Base-by-base conservation (phyloP, 2,888 invertebrate species). In the Tinea pellionella region DNA sequence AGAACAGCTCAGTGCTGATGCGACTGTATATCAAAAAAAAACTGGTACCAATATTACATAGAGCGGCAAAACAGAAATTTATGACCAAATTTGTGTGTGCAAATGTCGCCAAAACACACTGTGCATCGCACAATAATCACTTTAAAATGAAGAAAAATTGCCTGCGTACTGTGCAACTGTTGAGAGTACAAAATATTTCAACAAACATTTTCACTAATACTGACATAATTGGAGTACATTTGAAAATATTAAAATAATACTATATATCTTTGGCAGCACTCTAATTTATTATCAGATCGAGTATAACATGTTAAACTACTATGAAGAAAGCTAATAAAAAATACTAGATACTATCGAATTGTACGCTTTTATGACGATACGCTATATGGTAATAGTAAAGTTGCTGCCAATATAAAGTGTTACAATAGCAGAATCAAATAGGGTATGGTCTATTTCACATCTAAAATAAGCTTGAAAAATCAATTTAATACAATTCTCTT, bases 401-500 rank as follows among this genome's bases (percentile, higher is more conserved):
- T n/a, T n/a, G n/a, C n/a, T n/a, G n/a, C n/a, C n/a, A n/a, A n/a
- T n/a, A n/a, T 24, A 47, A 15, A 13, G 47, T 15, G 15, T 16
- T 2, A 47, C 47, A 47, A 47, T 47, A 47, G 47, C 47, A 9
- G 15, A 47, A 47, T n/a, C 9, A 47, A 47, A 15, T 15, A n/a
- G 47, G 47, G 47, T 24, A 32, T 32, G 32, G 32, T 13, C 32
- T 57, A 57, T 57, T 57, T 57, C 32, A 57, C 32, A 57, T 57
- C 32, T 13, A 57, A 65, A 68, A 66, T 69, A 64, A 70, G 67
- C 69, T 65, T 65, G 68, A 68, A 69, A 75, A 72, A 69, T 71
- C 69, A 72, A 72, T 71, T 71, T 73, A 71, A 65, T 51, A 41
- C 19, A 53, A 66, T 67, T 68, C 63, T 74, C 71, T 74, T 76